phyloP scores from a whole-genome alignment of 92 coral and sea anemone species.

The Galaxea fascicularis region DNA sequence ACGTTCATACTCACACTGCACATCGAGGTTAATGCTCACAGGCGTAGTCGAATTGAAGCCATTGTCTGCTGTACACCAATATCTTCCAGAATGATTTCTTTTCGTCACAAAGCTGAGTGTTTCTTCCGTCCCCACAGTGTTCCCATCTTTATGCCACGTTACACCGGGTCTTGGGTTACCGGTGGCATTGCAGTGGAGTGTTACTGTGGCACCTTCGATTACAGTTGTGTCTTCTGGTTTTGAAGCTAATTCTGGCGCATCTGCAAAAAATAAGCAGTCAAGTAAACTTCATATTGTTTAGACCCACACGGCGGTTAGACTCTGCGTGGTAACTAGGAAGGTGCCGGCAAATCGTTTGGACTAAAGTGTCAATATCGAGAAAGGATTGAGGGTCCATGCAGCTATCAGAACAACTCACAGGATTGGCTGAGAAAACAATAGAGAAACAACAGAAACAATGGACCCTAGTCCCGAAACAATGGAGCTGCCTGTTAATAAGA shows the following conservation, averaged over 20 bases:
- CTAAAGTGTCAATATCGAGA: too few species aligned
- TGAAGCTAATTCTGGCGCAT: not conserved
- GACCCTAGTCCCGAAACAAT: too few species aligned
- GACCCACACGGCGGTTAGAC: too few species aligned
- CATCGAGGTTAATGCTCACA: slow-evolving; percentile 16
- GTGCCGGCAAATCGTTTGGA: too few species aligned
- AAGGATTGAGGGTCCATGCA: too few species aligned
- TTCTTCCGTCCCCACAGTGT: slow-evolving; percentile 4
- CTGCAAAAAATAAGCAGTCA: not conserved
- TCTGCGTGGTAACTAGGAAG: too few species aligned
- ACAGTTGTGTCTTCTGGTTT: not conserved
- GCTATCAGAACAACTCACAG: too few species aligned
- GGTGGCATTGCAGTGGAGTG: slow-evolving; percentile 31
- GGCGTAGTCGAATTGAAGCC: not conserved
- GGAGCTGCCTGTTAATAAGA: too few species aligned
- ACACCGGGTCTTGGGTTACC: slow-evolving; percentile 30
- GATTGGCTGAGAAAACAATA: too few species aligned
- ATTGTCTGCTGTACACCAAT: slow-evolving; percentile 40
- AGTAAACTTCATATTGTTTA: too few species aligned
- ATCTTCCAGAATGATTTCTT: slow-evolving; percentile 28
- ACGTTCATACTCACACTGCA: slow-evolving; percentile 1
- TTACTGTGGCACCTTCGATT: not conserved
- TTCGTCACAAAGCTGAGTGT: not conserved
- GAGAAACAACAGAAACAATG: too few species aligned
- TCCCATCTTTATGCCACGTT: slow-evolving; percentile 14